These are phyloP conservation scores for Calidris pygmaea DNA, from an alignment of 2,113 vertebrate genomes.

Conservation along the genomic window DNA sequence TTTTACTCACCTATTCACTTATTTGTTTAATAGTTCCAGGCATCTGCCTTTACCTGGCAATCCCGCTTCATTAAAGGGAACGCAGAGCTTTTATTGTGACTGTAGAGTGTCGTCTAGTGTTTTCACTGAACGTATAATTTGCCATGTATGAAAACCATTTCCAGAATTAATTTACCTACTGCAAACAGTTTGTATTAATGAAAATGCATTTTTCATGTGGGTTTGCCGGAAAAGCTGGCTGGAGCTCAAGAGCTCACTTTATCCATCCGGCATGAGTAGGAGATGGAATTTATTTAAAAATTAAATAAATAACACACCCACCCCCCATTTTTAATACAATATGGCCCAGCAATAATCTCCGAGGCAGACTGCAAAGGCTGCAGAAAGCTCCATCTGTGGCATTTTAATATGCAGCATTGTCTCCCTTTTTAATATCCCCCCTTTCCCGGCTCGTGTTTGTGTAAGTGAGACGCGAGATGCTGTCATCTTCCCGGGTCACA, in stretches of 20 bases:
- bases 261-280: constrained; percentile 66
- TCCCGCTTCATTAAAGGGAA: background rate
- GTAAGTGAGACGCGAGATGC: constrained; percentile 21
- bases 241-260: constrained; percentile 64
- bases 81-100: background rate
- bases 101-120: background rate
- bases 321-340: constrained; percentile 53
- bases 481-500: constrained; percentile 55
- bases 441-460: constrained; percentile 20
- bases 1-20: background rate
- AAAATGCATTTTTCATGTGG: constrained; percentile 66
- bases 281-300: constrained; percentile 65
- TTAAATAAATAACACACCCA: constrained; percentile 67
- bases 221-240: constrained; percentile 47
- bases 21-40: background rate
- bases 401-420: constrained; percentile 66
- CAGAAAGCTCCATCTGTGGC: constrained; percentile 51
- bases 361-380: constrained; percentile 28
- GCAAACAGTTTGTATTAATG: constrained; percentile 78
- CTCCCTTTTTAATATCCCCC: constrained; percentile 32
- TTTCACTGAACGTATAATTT: constrained; percentile 49
- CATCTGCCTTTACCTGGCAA: constrained; percentile 1
- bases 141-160: constrained; percentile 68
- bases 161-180: constrained; percentile 76
- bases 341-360: constrained; percentile 48